These are phyloP conservation scores for Coluber constrictor DNA, from an alignment of 2,797 vertebrate genomes.

Conservation along the genomic window DNA sequence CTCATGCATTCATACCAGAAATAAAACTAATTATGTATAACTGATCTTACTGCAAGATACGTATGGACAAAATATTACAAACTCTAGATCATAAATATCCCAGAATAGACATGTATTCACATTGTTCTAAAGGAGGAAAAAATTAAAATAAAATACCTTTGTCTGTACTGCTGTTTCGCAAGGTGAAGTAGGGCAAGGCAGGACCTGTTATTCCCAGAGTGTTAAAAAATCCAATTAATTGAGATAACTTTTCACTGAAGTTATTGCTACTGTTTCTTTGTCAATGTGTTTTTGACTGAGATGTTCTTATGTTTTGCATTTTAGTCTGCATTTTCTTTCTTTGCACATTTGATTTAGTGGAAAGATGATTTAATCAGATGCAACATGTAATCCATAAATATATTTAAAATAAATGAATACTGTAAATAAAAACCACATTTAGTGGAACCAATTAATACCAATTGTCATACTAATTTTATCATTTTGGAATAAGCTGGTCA, in stretches of 20 bases:
- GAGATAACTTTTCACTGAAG: background rate
- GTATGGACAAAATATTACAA: background rate
- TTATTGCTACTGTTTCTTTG: background rate
- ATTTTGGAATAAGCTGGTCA: background rate
- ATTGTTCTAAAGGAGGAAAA: background rate
- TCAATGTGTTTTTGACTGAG: background rate
- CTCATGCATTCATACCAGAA: background rate
- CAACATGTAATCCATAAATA: background rate
- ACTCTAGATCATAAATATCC: background rate
- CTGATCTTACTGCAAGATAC: background rate
- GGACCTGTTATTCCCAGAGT: conserved; percentile 77
- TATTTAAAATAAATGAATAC: background rate
- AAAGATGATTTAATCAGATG: background rate
- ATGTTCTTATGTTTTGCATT: background rate
- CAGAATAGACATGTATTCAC: background rate
- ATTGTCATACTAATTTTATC: background rate
- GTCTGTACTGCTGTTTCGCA: conserved; percentile 66
- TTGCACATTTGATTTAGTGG: background rate
- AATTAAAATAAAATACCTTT: conserved; percentile 61
- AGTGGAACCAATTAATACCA: background rate
- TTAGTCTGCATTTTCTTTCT: background rate
- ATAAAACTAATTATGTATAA: background rate
- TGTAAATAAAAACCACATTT: background rate
- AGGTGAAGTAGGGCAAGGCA: conserved; percentile 80
- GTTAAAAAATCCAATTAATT: background rate